Conservation (phyloP, 2,797 vertebrate species). For the Anguilla obscura region DNA sequence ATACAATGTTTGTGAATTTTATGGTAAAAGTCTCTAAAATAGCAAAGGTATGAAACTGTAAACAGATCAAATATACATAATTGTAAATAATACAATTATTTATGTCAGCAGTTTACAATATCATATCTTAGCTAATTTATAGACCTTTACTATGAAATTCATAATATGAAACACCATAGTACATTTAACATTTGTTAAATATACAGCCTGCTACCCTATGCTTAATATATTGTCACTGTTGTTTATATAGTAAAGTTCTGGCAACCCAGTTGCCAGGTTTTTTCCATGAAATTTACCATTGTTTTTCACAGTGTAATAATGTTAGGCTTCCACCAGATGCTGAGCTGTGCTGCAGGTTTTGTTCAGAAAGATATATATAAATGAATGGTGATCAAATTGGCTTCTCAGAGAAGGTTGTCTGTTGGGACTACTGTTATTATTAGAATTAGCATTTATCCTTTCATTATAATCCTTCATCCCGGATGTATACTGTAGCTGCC, state of each 20-base stretch:
- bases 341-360: not conserved
- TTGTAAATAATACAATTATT: not conserved
- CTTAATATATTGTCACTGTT: too few relatives aligned
- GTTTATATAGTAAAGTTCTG: not conserved
- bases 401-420: not conserved
- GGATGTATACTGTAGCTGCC: not conserved
- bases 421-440: not conserved
- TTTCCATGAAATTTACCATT: not conserved
- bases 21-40: too few relatives aligned
- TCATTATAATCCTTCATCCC: not conserved
- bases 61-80: too few relatives aligned
- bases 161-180: too few relatives aligned
- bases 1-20: too few relatives aligned
- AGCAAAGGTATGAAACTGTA: too few relatives aligned
- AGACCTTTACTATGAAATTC: too few relatives aligned
- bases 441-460: not conserved
- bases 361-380: not conserved
- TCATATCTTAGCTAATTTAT: too few relatives aligned
- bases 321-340: conserved; percentile 49
- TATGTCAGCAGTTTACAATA: too few relatives aligned
- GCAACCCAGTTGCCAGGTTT: not conserved
- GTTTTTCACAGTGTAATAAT: conserved; percentile 51
- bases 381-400: not conserved
- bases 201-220: too few relatives aligned
- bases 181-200: too few relatives aligned